A percentile compares a stretch with the other conserved stretches of the same genome.
phyloP scores from a whole-genome alignment of 2,797 vertebrate species.

The Picus viridis region DNA sequence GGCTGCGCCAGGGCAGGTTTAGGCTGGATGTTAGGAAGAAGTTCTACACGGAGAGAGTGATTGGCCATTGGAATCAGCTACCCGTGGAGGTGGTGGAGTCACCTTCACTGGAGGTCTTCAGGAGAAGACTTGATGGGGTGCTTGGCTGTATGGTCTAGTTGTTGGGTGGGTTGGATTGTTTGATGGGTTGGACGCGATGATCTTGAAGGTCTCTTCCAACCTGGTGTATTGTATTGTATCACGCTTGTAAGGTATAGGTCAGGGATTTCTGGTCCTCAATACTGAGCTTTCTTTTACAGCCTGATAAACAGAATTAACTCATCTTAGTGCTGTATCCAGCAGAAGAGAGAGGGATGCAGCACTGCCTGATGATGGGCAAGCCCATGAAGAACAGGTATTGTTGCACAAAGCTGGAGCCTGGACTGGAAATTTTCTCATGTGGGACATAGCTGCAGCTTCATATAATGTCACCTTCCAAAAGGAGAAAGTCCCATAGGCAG shows the following conservation, averaged over 20 bases:
- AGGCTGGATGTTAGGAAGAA: too few species aligned
- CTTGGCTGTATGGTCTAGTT: too few species aligned
- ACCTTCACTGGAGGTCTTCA: too few species aligned
- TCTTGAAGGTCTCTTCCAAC: too few species aligned
- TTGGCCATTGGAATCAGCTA: too few species aligned
- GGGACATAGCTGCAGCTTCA: background rate
- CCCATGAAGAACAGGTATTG: background rate
- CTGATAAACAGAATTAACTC: background rate
- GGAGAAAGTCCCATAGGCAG: background rate
- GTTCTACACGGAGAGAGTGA: too few species aligned
- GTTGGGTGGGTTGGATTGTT: too few species aligned
- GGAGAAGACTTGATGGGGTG: too few species aligned
- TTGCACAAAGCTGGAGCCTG: background rate
- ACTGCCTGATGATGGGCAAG: background rate
- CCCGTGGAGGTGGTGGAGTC: too few species aligned
- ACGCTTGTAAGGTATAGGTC: background rate
- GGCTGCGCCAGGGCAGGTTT: too few species aligned
- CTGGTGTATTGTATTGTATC: too few species aligned
- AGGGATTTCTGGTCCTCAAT: background rate
- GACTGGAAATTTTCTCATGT: accelerated
- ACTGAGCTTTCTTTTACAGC: background rate
- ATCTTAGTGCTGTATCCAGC: background rate
- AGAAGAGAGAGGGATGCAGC: background rate
- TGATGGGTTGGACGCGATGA: too few species aligned
- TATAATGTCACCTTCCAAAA: background rate